Evolutionary conservation across 2,888 invertebrate species (phyloP).

Genomic region (Amphipyra berbera): DNA sequence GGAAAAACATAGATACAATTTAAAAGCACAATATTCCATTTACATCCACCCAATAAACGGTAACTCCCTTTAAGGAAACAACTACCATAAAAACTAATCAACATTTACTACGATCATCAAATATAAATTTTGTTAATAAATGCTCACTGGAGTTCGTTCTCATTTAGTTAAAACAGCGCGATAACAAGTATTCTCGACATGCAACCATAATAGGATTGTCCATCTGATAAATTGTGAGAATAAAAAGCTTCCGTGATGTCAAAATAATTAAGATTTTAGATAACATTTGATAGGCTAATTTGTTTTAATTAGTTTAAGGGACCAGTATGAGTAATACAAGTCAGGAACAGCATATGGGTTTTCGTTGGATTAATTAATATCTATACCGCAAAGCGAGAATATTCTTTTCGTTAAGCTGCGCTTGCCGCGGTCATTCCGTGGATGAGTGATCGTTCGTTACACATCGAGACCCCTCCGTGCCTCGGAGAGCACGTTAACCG

Average conservation of each 20-base stretch:
- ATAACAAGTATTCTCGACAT: constrained; percentile 54
- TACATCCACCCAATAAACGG: constrained; percentile 12
- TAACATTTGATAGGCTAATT: constrained; percentile 52
- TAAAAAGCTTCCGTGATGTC: constrained; percentile 56
- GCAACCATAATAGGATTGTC: constrained; percentile 55
- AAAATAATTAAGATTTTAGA: constrained; percentile 57
- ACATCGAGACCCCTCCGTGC: too few relatives aligned
- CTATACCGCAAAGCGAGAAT: too few relatives aligned
- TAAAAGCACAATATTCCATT: constrained; percentile 2
- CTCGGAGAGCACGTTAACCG: too few relatives aligned
- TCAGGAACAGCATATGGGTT: neutral
- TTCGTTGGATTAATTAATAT: neutral
- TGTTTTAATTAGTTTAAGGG: constrained; percentile 49
- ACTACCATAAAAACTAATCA: constrained; percentile 34
- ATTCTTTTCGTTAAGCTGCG: too few relatives aligned
- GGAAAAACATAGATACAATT: neutral
- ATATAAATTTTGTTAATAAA: constrained; percentile 30
- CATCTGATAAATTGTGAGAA: constrained; percentile 54
- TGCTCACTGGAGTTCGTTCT: constrained; percentile 25
- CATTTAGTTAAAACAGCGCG: constrained; percentile 53
- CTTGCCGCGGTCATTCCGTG: too few relatives aligned
- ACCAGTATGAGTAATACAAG: constrained; percentile 12
- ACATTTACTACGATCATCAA: constrained; percentile 42
- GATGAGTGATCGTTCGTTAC: too few relatives aligned
- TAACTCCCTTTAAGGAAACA: constrained; percentile 6